Base-by-base conservation (phyloP, 2,113 vertebrate genomes). In the Tupaia tana region DNA sequence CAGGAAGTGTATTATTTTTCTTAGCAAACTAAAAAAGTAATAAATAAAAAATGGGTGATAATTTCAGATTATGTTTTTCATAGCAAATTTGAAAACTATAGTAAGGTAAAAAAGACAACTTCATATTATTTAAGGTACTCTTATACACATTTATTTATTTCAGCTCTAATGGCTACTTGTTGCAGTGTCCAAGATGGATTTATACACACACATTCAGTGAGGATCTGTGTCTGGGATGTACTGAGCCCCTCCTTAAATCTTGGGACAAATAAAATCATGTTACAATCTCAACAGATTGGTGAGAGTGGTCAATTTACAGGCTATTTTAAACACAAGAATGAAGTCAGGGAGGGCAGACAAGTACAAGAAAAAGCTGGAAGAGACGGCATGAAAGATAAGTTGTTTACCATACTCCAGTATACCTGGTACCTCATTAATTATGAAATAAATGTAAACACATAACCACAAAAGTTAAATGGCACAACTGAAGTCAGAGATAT, bases 31-130 rank as follows among this genome's bases (percentile, higher is more conserved):
- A 43, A 43, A 43, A 43, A 43, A n/a, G n/a, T 43, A 43, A 43
- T 43, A 43, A 43, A 43, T 43, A 43, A 43, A 91, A 92, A 70
- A 31, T 54, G 19, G 84, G 1, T 81, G 11, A 43, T 71, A n/a
- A 74, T 94, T 93, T 90, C 20, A 92, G 56, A 64, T 73, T 85
- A 34, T 81, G 15, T 73, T 90, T 8, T 75, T 89, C 6, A 27
- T n/a, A 9, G 71, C 81, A 89, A 90, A 63, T 14, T 67, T 86
- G 10, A 78, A 73, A 79, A 80, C 29, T 73, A 67, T 0, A 81
- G 63, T 82, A 89, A 63, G 85, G 34, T 79, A 14, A 85, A 81
- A 31, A 58, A 85, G 34, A 75, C 91, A 95, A 84, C 14, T 20
- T 71, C 20, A 25, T 59, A 31, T 78, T 73, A 77, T 66, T 78